Percentiles rank a stretch among this genome's conserved stretches.
These are phyloP conservation scores for Drosophila mauritiana DNA, from an alignment of 1,140 invertebrate genomes.

Conservation along the genomic window DNA sequence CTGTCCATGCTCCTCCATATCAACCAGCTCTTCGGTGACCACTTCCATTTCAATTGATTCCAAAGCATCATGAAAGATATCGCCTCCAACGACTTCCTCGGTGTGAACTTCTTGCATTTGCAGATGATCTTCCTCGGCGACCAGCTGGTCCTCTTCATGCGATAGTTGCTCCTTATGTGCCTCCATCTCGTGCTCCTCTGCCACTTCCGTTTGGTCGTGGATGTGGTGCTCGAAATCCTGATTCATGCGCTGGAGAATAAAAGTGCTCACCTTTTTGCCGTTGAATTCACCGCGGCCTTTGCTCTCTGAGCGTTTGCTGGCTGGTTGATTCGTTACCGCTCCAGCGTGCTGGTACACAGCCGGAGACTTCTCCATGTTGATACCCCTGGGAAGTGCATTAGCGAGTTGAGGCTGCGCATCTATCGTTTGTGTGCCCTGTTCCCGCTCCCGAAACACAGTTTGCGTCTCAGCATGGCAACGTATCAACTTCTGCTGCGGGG, in stretches of 20 bases:
- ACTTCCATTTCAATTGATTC: conserved; percentile 58
- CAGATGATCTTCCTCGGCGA: conserved; percentile 6
- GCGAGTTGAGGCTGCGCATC: background rate
- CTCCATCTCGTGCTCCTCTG: conserved; percentile 7
- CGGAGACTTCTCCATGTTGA: conserved; percentile 1
- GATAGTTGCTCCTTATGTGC: background rate
- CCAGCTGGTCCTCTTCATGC: conserved; percentile 4
- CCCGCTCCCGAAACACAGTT: conserved; percentile 29
- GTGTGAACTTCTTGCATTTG: conserved; percentile 19
- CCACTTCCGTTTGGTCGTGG: conserved; percentile 17
- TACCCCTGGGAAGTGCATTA: background rate
- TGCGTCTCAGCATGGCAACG: conserved; percentile 55
- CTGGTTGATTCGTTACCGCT: conserved; percentile 9
- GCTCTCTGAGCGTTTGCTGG: conserved; percentile 22
- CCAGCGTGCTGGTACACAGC: background rate
- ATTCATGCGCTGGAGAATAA: conserved; percentile 66
- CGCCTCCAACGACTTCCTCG: conserved; percentile 31
- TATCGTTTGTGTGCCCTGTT: conserved; percentile 1
- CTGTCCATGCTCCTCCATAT: conserved; percentile 17
- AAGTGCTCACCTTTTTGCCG: conserved; percentile 69
- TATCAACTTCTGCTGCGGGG: conserved; percentile 45
- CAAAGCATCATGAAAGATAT: conserved; percentile 42
- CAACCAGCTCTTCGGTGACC: conserved; percentile 44
- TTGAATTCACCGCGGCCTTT: conserved; percentile 57
- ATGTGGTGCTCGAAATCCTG: conserved; percentile 45